Percentiles rank a stretch among this genome's conserved stretches.
phyloP scores from a whole-genome alignment of 2,888 invertebrate genomes.

The Erannis defoliaria region DNA sequence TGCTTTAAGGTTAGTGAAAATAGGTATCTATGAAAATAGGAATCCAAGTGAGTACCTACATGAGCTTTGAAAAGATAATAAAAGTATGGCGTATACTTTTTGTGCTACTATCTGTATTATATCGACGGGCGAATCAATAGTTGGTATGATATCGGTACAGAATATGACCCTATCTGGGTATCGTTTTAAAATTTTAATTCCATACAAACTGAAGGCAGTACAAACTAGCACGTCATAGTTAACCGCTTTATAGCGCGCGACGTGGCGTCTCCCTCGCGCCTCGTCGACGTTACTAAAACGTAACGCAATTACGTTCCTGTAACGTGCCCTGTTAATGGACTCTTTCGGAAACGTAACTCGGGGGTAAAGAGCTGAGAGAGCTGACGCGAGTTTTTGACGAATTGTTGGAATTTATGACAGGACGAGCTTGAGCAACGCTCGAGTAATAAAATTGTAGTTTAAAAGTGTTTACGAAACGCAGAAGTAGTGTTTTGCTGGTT shows the following conservation, averaged over 20 bases:
- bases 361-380: slow-evolving; percentile 5
- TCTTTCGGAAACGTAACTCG: slow-evolving; percentile 37
- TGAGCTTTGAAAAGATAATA: too few relatives aligned
- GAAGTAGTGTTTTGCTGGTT: not conserved
- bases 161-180: not conserved
- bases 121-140: too few relatives aligned
- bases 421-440: not conserved
- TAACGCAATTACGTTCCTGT: slow-evolving; percentile 56
- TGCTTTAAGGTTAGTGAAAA: too few relatives aligned
- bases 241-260: slow-evolving; percentile 28
- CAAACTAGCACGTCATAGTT: slow-evolving; percentile 27
- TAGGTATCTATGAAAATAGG: too few relatives aligned
- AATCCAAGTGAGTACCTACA: too few relatives aligned
- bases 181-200: too few relatives aligned
- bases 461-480: not conserved
- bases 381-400: slow-evolving; percentile 8
- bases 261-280: slow-evolving; percentile 40
- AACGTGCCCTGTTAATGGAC: slow-evolving; percentile 53
- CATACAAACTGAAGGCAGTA: not conserved
- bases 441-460: not conserved
- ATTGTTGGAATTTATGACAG: not conserved
- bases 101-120: too few relatives aligned
- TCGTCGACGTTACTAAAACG: slow-evolving; percentile 61
- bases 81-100: too few relatives aligned
- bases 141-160: not conserved